Evolutionary conservation across 2,888 invertebrate species (phyloP), one percentile per base, ranked within the genome.

Genomic region (Eumerus sabulonum): DNA sequence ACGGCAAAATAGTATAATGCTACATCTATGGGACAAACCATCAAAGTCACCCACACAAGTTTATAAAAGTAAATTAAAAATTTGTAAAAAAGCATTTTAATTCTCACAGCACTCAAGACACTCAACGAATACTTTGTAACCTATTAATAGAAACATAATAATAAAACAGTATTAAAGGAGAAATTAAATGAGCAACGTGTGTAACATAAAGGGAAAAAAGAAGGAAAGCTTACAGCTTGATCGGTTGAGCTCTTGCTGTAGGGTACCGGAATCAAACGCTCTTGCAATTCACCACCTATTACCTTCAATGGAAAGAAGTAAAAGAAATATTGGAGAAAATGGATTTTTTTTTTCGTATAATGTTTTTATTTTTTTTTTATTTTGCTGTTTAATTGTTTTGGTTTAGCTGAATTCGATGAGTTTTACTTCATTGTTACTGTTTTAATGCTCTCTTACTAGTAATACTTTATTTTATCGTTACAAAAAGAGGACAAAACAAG

Each of bases 201-300:
- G n/a, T n/a, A 79, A 84, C 83, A 82, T 71, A 81, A 83, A 83
- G 82, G 77, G 82, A 74, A 83, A 79, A 82, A 82, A 81, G 82
- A 82, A 84, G 83, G 72, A 85, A 92, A 92, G 92, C 98, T 98
- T 98, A 98, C 98, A 96, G 98, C 98, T 96, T 98, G 98, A 94
- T 98, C 98, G 92, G 98, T 98, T 92, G 97, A 97, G 92, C 96
- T 97, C 96, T 98, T 98, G 97, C 98, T 98, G 95, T 98, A 98
- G 92, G 98, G 98, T 92, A 98, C 98, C 92, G 98, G 97, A 92
- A 98, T 98, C 95, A 98, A 96, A 92, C 98, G 96, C 93, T 98
- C 98, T 94, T 98, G 97, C 93, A 97, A 97, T 93, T 98, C 97
- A 93, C 98, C 98, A 95, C 98, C 98, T 96, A 98, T 98, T 94